Base-by-base conservation (phyloP, 1,140 invertebrate species). In the Drosophila orena region DNA sequence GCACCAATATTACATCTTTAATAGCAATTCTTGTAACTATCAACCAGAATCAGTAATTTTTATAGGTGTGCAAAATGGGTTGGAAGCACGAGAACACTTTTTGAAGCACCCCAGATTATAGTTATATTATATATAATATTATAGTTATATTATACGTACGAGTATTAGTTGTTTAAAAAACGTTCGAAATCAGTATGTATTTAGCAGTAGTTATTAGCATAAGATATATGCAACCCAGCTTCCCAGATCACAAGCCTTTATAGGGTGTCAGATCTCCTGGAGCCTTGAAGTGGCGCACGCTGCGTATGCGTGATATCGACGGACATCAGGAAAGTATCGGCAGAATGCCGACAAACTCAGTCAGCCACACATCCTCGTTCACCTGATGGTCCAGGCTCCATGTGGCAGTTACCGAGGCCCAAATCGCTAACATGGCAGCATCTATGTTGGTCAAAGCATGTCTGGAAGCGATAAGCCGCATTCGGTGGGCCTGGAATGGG, bases 291-390 rank as follows among this genome's bases (percentile, higher is more conserved):
- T 30, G 35, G 14, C n/a, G 20, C 55, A 70, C 40, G 47, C 34
- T 56, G 40, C 49, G 35, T 50, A 35, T 61, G 49, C 49, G 49
- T 70, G 49, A 70, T 73, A 53, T 73, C 30, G 49, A 53, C 65
- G 22, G 22, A 27, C 22, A 27, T 35, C 14, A 34, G 35, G 47
- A 43, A 65, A 14, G 24, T 35, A 38, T 71, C 11, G 38, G 27
- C 17, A 35, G 24, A 27, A 20, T 37, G 15, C 11, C 34, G 37
- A 20, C 15, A 40, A 42, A 46, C 11, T 38, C 15, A 17, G 40
- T 38, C 42, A 34, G 11, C 38, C n/a, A n/a, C 34, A 71, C 12
- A 69, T 22, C 14, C 37, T 27, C 15, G 22, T 37, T 35, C 52
- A 46, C 70, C 70, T 61, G 53, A 22, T 22, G 27, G 24, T 15